phyloP scores from a whole-genome alignment of 2,888 invertebrate species.

The Eristalis tenax region DNA sequence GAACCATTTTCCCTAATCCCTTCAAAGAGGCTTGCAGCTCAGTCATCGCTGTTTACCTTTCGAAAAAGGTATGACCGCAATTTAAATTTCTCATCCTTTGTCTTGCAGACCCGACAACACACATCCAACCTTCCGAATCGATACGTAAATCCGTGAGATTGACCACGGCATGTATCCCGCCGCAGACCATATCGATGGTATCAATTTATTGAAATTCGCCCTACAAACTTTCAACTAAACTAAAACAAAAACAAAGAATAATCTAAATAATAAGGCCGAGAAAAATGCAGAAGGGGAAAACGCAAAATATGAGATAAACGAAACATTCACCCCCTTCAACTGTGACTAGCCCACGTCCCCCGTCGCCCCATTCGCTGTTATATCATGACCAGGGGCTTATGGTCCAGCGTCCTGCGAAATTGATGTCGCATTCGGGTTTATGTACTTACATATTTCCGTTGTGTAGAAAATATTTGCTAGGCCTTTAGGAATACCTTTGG shows the following conservation, averaged over 20 bases:
- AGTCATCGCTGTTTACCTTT: constrained; percentile 50
- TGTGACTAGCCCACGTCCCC: not conserved
- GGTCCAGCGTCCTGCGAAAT: constrained; percentile 65
- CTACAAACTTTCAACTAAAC: constrained; percentile 51
- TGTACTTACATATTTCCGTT: constrained; percentile 71
- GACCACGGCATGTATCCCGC: constrained; percentile 53
- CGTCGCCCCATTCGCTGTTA: not conserved
- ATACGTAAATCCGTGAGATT: constrained; percentile 65
- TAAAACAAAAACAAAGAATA: constrained; percentile 43
- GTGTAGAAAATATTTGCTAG: constrained; percentile 69
- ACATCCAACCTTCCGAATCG: constrained; percentile 35
- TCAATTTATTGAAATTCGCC: constrained; percentile 50
- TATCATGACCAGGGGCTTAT: constrained; percentile 53
- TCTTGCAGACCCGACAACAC: constrained; percentile 9
- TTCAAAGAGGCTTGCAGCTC: constrained; percentile 37
- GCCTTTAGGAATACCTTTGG: constrained; percentile 70
- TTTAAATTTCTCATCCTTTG: constrained; percentile 65
- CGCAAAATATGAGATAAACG: constrained; percentile 59
- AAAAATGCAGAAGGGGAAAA: constrained; percentile 46
- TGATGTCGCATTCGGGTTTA: constrained; percentile 72
- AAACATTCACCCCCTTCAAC: constrained; percentile 33
- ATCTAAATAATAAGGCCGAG: constrained; percentile 35
- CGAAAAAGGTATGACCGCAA: constrained; percentile 66
- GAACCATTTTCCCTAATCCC: constrained; percentile 41
- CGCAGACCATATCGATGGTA: constrained; percentile 41